Evolutionary conservation across 2,113 vertebrate genomes (phyloP), one percentile per base, ranked within the genome.

Genomic region (Ameiurus melas): DNA sequence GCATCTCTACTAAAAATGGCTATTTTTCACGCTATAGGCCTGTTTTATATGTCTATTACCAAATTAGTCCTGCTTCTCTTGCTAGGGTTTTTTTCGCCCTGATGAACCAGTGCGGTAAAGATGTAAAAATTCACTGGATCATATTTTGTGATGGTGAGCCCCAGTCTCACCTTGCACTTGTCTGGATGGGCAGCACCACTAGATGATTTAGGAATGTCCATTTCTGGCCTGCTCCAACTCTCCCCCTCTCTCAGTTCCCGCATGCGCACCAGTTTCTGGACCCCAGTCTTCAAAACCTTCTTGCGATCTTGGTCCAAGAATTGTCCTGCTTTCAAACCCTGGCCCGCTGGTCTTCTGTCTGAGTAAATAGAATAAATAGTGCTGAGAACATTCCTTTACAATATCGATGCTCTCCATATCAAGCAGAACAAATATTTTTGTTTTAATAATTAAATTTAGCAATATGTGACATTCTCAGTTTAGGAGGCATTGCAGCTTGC

Each of bases 131-230:
- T 62, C n/a, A 62, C 30, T 25, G 4, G 30, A 36, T 19, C 80
- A 16, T 60, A 33, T 82, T 60, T 30, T 53, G n/a, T 66, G 12
- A 10, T 27, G 22, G 13, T n/a, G 75, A 71, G 83, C 43, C n/a
- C 17, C 8, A 58, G 78, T 51, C 86, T 68, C 90, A 95, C 92
- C 91, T 94, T 93, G 85, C 89, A 89, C 88, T 92, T 95, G 60
- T 92, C 85, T 71, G 93, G 70, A 27, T 93, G 66, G 33, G 78
- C 73, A 30, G 89, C 0, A 0, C 85, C 55, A 83, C 85, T 93
- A 92, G 93, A 93, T 89, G 90, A 94, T 79, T 83, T 66, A 84
- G 87, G 53, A 1, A 68, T 33, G 58, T 91, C 85, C 16, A 83
- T 53, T 81, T 89, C 89, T 30, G 71, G 10, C 85, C 2, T n/a